Conservation (phyloP, 2,888 invertebrate genomes). For the Stomorhina lunata region DNA sequence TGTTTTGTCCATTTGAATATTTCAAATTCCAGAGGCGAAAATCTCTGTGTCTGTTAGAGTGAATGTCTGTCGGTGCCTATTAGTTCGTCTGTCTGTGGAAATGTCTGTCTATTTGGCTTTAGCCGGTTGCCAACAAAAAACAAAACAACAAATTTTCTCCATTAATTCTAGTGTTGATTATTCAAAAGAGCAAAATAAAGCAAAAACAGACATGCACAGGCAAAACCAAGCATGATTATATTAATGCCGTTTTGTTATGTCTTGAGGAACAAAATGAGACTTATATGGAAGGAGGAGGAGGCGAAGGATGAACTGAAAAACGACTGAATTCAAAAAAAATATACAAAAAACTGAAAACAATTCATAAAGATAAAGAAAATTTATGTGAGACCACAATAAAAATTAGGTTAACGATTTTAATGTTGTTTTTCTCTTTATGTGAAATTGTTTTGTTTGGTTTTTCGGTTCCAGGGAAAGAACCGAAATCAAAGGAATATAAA, state of each 20-base stretch:
- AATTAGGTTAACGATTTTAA: constrained; percentile 77
- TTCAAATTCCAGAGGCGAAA: constrained; percentile 41
- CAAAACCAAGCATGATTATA: neutral
- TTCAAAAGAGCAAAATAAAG: constrained; percentile 40
- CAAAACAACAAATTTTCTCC: constrained; percentile 19
- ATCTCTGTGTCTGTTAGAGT: too few relatives aligned
- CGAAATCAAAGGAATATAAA: neutral
- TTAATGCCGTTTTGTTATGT: neutral
- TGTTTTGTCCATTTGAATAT: constrained; percentile 47
- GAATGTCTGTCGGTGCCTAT: too few relatives aligned
- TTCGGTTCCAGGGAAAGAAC: neutral
- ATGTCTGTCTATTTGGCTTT: constrained; percentile 31
- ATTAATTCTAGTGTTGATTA: constrained; percentile 54
- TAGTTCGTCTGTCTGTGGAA: too few relatives aligned
- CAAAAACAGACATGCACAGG: neutral
- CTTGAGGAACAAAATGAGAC: neutral
- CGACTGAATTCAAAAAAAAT: neutral
- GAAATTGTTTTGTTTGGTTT: constrained; percentile 4
- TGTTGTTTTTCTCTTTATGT: constrained; percentile 23
- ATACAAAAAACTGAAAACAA: constrained; percentile 54
- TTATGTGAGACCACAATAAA: constrained; percentile 69
- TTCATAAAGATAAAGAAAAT: constrained; percentile 67
- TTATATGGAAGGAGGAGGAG: neutral
- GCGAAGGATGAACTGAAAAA: neutral
- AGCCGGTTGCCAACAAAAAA: constrained; percentile 51